Evolutionary conservation across 2,888 invertebrate genomes (phyloP), one percentile per base, ranked within the genome.

Genomic region (Mythimna ferrago): DNA sequence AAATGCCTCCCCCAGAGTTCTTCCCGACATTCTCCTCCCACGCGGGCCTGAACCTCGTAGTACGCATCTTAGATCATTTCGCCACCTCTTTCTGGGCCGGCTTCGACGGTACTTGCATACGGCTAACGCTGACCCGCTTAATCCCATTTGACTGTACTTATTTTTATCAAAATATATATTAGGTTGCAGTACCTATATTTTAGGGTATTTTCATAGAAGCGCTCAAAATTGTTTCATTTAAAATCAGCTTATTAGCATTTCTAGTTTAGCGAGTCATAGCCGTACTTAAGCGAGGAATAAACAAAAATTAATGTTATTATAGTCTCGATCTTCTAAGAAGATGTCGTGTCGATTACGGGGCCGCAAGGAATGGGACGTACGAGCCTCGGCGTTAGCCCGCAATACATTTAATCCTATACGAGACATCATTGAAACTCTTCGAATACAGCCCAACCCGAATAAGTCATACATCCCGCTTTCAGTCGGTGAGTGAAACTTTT

Each of bases 371-470:
- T 99, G 99, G 99, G 97, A 97, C 89, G 97, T 99, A 66, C 97
- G 97, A 78, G 97, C 98, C 44, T 99, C 99, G 0, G 94, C 96
- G 63, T 97, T 98, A 84, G 98, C 99, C 16, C 97, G 97, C 82
- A 98, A 98, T 88, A 99, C 99, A 66, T 97, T 97, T 92, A 99
- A 99, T 96, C 98, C 99, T 51, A 99, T 99, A 89, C 97, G 99
- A 76, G 97, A 97, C 80, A 98, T 99, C 83, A 98, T 99, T 62
- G 99, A 99, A 90, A 97, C 98, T 85, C 97, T 99, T 90, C 97
- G 98, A 87, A 97, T 99, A 53, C 97, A 98, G 83, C 99, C 99
- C 1, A 99, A 99, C 96, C 99, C 99, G 6, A 97, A 98, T 53
- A 99, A 99, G 93, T 96, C 97, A 66, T 97, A 99, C 96, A 99